phyloP scores from a whole-genome alignment of 1,140 invertebrate genomes.

The Oncopeltus fasciatus region DNA sequence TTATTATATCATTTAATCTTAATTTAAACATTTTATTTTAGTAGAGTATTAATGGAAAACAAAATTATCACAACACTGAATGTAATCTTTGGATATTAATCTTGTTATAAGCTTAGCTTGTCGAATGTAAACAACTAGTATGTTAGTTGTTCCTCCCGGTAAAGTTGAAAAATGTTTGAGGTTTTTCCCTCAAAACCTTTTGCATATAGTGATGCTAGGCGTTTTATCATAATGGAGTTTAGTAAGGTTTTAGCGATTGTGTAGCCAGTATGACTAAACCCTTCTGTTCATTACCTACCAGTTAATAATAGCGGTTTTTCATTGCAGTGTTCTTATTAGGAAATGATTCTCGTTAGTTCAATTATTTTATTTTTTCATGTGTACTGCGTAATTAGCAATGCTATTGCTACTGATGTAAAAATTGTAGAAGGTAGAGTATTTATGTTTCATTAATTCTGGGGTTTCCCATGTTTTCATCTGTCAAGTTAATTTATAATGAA shows the following conservation, averaged over 20 bases:
- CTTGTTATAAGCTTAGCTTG: background rate
- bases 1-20: too few relatives aligned
- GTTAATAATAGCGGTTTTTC: background rate
- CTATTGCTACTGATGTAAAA: background rate
- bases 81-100: background rate
- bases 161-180: background rate
- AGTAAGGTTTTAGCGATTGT: background rate
- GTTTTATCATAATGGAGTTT: background rate
- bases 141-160: background rate
- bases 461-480: too few relatives aligned
- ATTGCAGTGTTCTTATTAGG: background rate
- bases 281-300: background rate
- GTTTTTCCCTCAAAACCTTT: background rate
- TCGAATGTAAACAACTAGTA: slow-evolving; percentile 6
- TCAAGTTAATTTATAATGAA: too few relatives aligned
- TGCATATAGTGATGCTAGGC: background rate
- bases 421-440: background rate
- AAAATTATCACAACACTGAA: background rate
- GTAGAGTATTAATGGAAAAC: background rate
- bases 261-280: background rate
- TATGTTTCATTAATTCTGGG: too few relatives aligned
- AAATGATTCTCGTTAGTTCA: background rate
- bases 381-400: background rate
- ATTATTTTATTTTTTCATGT: background rate
- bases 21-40: too few relatives aligned